phyloP scores from a whole-genome alignment of 2,113 vertebrate species.

The Tragulus kanchil region DNA sequence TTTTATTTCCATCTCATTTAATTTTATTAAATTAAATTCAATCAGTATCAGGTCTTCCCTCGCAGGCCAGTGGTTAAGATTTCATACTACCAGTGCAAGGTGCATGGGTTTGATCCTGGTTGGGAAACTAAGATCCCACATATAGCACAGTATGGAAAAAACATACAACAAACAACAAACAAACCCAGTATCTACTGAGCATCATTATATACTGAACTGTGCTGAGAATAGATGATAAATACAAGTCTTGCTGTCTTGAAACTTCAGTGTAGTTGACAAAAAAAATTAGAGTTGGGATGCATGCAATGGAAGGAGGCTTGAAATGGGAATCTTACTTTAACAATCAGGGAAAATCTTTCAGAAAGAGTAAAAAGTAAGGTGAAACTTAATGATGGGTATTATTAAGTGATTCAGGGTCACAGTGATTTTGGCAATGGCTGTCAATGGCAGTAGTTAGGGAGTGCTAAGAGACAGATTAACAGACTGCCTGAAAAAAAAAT shows the following conservation, averaged over 20 bases:
- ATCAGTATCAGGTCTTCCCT: background rate
- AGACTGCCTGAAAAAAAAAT: background rate
- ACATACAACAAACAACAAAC: background rate
- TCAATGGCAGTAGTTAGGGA: background rate
- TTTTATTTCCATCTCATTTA: background rate
- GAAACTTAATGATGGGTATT: background rate
- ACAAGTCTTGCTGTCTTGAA: background rate
- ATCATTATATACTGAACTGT: background rate
- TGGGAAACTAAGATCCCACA: background rate
- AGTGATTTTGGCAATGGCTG: background rate
- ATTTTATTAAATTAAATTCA: background rate
- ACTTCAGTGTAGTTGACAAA: background rate
- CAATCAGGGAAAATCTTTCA: background rate
- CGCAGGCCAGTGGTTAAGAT: background rate
- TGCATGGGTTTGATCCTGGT: background rate
- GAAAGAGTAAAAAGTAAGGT: background rate
- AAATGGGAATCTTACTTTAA: constrained; percentile 8
- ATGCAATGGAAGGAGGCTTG: background rate
- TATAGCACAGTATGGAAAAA: background rate
- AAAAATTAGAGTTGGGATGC: background rate
- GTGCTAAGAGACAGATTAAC: background rate
- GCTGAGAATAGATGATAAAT: background rate
- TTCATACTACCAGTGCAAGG: background rate
- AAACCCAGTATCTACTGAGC: background rate
- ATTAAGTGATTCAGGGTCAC: background rate